phyloP scores from a whole-genome alignment of 2,797 vertebrate genomes.

The Sphaeramia orbicularis region DNA sequence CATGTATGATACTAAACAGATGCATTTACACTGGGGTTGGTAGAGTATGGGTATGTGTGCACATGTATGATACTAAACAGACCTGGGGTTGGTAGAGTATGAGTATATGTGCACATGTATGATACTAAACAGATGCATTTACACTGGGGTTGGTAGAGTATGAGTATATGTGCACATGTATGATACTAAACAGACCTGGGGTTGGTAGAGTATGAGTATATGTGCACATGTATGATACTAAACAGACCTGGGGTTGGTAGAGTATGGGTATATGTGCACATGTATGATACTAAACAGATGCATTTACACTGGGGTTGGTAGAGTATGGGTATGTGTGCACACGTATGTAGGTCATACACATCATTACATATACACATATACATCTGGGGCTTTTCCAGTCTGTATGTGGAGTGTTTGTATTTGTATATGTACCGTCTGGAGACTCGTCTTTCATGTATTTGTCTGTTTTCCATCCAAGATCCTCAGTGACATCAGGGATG shows the following conservation, averaged over 20 bases:
- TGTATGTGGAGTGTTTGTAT: constrained; percentile 4
- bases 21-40: not conserved
- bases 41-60: not conserved
- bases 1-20: constrained; percentile 10
- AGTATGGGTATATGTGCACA: not conserved
- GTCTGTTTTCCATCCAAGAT: constrained; percentile 46
- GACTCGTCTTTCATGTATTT: constrained; percentile 10
- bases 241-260: not conserved
- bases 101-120: not conserved
- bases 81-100: not conserved
- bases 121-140: constrained; percentile 4
- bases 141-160: not conserved
- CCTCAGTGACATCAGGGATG: not conserved
- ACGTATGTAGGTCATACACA: not conserved
- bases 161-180: not conserved
- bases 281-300: constrained; percentile 12
- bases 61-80: constrained; percentile 8
- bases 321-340: not conserved
- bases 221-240: not conserved
- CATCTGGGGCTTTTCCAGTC: constrained; percentile 10
- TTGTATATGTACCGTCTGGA: constrained; percentile 2
- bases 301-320: not conserved
- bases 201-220: not conserved
- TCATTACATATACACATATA: not conserved
- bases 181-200: not conserved